Percentiles rank a stretch among this genome's conserved stretches.
Evolutionary conservation across 2,888 invertebrate species (phyloP).

Genomic region (Criorhina ranunculi): DNA sequence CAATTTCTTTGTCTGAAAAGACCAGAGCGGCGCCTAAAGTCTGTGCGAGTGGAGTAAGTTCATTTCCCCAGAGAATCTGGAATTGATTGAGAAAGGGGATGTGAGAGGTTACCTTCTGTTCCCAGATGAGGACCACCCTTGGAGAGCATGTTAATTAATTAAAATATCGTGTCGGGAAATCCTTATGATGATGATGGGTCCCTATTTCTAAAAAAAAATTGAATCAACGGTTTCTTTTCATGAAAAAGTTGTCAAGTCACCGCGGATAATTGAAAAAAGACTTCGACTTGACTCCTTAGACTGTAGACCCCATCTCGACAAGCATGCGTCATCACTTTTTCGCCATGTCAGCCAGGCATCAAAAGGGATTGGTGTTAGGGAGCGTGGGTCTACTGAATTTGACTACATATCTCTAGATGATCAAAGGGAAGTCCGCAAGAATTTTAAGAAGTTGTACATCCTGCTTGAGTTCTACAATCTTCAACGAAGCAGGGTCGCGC

Average conservation of each 20-base stretch:
- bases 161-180: slow-evolving; percentile 16
- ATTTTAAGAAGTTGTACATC: no score
- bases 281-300: no score
- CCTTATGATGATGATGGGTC: background rate
- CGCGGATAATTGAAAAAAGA: slow-evolving; percentile 6
- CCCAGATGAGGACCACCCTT: slow-evolving; percentile 32
- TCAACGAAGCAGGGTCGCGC: no score
- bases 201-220: no score
- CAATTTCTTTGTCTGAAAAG: slow-evolving; percentile 50
- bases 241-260: slow-evolving; percentile 36
- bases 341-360: no score
- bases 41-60: slow-evolving; percentile 28
- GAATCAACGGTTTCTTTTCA: background rate
- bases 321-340: no score
- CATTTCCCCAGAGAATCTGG: slow-evolving; percentile 62
- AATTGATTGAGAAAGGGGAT: slow-evolving; percentile 4
- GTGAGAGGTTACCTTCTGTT: background rate
- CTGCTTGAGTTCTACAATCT: no score
- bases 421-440: no score
- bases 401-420: no score
- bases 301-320: no score
- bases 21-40: slow-evolving; percentile 52
- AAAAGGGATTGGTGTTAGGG: no score
- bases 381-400: no score
- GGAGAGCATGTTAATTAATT: slow-evolving; percentile 49